Conservation (phyloP, 2,888 invertebrate species). For the Tridacna gigas region DNA sequence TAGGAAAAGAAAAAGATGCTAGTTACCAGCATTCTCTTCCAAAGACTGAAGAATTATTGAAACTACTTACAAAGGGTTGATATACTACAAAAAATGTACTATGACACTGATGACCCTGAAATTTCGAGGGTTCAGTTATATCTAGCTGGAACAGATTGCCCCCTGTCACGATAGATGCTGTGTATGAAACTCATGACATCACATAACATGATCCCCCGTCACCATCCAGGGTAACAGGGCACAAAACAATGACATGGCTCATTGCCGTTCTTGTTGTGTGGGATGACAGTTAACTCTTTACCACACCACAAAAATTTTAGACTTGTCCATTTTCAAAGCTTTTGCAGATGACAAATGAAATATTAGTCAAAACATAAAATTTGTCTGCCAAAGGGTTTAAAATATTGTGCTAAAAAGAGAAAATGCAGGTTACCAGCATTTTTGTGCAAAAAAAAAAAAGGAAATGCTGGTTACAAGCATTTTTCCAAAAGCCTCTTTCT, state of each 20-base stretch:
- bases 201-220: constrained; percentile 3
- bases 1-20: background rate
- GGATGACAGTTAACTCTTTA: too few relatives aligned
- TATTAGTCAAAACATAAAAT: too few relatives aligned
- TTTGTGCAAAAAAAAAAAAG: background rate
- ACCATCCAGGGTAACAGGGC: constrained; percentile 19
- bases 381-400: background rate
- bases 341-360: too few relatives aligned
- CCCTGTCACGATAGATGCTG: constrained; percentile 26
- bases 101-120: too few relatives aligned
- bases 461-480: background rate
- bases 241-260: constrained; percentile 15
- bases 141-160: constrained; percentile 9
- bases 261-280: constrained; percentile 1
- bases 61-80: background rate
- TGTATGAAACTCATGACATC: constrained; percentile 23
- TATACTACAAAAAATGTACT: background rate
- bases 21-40: background rate
- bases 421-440: background rate
- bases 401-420: background rate
- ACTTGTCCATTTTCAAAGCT: background rate
- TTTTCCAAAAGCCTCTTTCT: too few relatives aligned
- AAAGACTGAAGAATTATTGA: background rate
- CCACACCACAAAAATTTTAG: too few relatives aligned
- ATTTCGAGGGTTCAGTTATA: background rate